phyloP scores from a whole-genome alignment of 2,888 invertebrate genomes.

The Sthenelais limicola region DNA sequence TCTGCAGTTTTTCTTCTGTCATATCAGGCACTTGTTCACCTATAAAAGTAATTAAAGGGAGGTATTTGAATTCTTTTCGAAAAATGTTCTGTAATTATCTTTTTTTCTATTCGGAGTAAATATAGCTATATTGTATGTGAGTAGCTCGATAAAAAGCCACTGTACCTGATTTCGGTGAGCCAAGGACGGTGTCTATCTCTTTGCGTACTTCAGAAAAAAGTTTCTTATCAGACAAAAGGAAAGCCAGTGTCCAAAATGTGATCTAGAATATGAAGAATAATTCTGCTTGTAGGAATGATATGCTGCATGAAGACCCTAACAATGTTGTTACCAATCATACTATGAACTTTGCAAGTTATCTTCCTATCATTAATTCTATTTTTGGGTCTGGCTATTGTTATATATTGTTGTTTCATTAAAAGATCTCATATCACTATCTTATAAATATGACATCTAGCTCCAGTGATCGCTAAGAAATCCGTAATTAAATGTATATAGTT shows the following conservation, averaged over 20 bases:
- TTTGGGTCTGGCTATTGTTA: too few species aligned
- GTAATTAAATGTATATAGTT: too few species aligned
- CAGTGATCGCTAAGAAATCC: too few species aligned
- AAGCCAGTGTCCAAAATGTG: slow-evolving; percentile 63
- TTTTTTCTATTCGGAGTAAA: neutral
- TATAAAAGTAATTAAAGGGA: neutral
- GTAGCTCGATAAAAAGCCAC: neutral
- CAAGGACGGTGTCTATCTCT: slow-evolving; percentile 52
- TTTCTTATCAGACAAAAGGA: slow-evolving; percentile 54
- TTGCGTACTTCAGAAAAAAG: slow-evolving; percentile 53
- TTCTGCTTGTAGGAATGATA: too few species aligned
- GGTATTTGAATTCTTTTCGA: neutral
- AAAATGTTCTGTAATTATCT: neutral
- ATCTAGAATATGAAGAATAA: slow-evolving; percentile 55
- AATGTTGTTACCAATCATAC: too few species aligned
- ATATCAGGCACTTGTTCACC: slow-evolving; percentile 37
- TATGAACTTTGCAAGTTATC: too few species aligned
- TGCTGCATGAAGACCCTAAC: too few species aligned
- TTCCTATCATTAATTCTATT: too few species aligned
- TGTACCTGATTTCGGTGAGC: slow-evolving; percentile 2
- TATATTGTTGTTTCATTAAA: too few species aligned
- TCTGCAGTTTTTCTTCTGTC: slow-evolving; percentile 55
- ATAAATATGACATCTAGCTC: too few species aligned
- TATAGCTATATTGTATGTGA: neutral
- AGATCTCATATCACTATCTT: too few species aligned